Conservation (phyloP, 2,888 invertebrate genomes). For the Napeogenes sylphis region DNA sequence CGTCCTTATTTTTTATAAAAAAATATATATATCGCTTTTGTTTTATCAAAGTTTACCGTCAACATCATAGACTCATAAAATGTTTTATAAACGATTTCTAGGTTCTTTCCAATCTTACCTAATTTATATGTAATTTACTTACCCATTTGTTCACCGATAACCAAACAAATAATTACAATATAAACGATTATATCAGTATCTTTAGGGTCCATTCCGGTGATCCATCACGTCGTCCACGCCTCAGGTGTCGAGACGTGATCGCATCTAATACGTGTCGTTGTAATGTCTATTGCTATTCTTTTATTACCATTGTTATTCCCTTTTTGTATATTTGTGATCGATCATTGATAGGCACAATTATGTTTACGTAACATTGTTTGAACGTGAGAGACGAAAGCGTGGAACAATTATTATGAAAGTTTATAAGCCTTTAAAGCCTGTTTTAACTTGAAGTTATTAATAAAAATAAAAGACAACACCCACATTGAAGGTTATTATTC, state of each 20-base stretch:
- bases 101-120: no score
- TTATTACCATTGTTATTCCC: constrained; percentile 3
- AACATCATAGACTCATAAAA: no score
- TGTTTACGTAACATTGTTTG: constrained; percentile 7
- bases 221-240: constrained; percentile 50
- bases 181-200: constrained; percentile 19
- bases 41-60: no score
- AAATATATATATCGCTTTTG: no score
- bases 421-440: neutral
- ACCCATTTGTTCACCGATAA: neutral
- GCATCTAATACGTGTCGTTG: constrained; percentile 32
- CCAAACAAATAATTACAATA: constrained; percentile 16
- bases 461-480: no score
- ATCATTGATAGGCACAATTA: neutral
- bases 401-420: neutral
- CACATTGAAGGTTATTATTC: no score
- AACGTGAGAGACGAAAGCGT: constrained; percentile 4
- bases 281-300: constrained; percentile 27
- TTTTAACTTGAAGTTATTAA: neutral
- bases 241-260: constrained; percentile 44
- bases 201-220: constrained; percentile 33
- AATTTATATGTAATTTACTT: no score
- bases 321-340: neutral
- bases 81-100: no score
- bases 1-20: no score